These are phyloP conservation scores for Sciurus niger DNA, from an alignment of 2,113 vertebrate species.

Conservation along the genomic window DNA sequence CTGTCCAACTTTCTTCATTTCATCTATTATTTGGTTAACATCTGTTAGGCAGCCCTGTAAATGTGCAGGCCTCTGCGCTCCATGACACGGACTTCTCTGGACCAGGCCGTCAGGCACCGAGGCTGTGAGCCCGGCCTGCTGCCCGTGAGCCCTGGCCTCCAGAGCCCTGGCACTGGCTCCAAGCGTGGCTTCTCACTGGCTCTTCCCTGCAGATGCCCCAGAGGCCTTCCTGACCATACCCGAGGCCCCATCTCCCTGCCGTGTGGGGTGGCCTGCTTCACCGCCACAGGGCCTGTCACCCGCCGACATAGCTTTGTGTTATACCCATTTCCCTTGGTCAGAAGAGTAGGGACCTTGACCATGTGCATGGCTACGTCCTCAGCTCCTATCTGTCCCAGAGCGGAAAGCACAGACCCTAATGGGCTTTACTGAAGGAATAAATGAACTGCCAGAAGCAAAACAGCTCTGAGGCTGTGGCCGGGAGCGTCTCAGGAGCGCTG, in stretches of 20 bases:
- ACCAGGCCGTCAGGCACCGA: neutral
- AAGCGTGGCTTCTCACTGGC: neutral
- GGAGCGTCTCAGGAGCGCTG: fast-evolving
- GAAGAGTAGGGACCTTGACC: neutral
- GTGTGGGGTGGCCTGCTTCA: neutral
- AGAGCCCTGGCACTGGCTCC: neutral
- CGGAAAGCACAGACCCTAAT: neutral
- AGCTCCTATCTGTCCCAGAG: neutral
- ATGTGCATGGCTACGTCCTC: neutral
- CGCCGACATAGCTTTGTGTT: neutral
- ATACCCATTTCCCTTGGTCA: neutral
- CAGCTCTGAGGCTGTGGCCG: neutral
- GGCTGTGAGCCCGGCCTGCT: neutral
- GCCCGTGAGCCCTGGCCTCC: too few relatives aligned
- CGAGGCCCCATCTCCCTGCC: neutral
- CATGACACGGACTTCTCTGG: neutral
- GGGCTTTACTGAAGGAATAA: neutral
- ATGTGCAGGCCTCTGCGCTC: neutral
- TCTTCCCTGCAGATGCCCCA: neutral
- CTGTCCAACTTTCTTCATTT: neutral
- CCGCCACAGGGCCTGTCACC: neutral
- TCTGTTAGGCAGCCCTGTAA: neutral
- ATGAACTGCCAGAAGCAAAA: neutral
- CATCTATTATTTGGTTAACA: neutral
- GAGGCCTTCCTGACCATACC: neutral